Evolutionary conservation across 2,888 invertebrate species (phyloP).

Genomic region (Trichacis sp.): DNA sequence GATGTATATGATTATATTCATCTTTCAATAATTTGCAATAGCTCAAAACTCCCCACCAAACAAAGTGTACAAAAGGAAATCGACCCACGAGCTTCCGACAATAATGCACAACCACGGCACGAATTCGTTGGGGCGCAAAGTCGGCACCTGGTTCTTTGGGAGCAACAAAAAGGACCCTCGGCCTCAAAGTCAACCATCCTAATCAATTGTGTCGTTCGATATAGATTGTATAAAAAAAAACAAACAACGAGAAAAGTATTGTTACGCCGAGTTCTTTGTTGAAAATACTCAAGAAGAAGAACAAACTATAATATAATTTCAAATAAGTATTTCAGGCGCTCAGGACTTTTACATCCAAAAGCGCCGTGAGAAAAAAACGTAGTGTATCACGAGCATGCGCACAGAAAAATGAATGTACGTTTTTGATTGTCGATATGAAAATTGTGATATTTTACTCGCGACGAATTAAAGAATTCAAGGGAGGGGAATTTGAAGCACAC

Average conservation of each 20-base stretch:
- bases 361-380: not conserved
- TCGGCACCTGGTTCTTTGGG: slow-evolving; percentile 74
- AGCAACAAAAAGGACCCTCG: slow-evolving; percentile 70
- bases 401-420: not conserved
- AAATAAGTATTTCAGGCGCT: not conserved
- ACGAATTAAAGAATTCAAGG: not conserved
- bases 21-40: too few relatives aligned
- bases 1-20: too few relatives aligned
- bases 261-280: not conserved
- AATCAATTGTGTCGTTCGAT: too few relatives aligned
- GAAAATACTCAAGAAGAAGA: not conserved
- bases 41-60: too few relatives aligned
- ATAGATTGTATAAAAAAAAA: too few relatives aligned
- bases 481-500: not conserved
- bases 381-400: not conserved
- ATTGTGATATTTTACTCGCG: not conserved
- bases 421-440: not conserved
- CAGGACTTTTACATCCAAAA: not conserved
- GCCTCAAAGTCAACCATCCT: slow-evolving; percentile 66
- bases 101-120: slow-evolving; percentile 67
- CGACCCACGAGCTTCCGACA: slow-evolving; percentile 67
- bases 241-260: not conserved
- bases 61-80: slow-evolving; percentile 70
- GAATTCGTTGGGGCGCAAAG: slow-evolving; percentile 71
- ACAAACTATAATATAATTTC: too few relatives aligned